Evolutionary conservation across 2,797 vertebrate species (phyloP), one percentile per base, ranked within the genome.

Genomic region (Sciurus carolinensis): DNA sequence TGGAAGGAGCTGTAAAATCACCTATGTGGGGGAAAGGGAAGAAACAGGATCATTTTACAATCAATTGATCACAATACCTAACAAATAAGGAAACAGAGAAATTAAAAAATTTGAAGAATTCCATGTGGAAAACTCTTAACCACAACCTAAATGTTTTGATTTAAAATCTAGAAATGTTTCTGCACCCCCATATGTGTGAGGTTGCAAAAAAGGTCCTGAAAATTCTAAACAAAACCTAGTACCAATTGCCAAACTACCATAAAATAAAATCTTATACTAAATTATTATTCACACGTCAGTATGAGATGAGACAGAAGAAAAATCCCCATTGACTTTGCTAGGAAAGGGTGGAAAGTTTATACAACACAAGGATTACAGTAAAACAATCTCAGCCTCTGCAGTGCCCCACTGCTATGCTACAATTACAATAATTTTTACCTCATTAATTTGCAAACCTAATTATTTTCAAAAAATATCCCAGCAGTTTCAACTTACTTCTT

Each of bases 371-470:
- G 54, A 94, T 86, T 95, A 90, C 44, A 28, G 10, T 57, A 76
- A 94, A 96, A 95, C 64, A 81, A 50, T 87, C 59, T 75, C 69
- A 69, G 42, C 26, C 89, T 87, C 42, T 91, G 30, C 36, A 81
- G 42, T 66, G 15, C 39, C 83, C 82, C 82, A 92, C 88, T 94
- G 95, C 50, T 94, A 87, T 33, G 95, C 91, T 39, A 94, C 26
- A 94, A 94, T 92, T 92, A 95, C 39, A 87, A 94, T 86, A 94
- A 88, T 92, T 92, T 95, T 97, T 96, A 96, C 83, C 85, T 86
- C 82, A 85, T 95, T 97, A 95, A 97, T 96, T 82, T 95, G 59
- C 64, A 94, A 95, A 91, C 20, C 26, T 79, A 96, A 97, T 97
- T 95, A 96, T 94, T 94, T 90, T 83, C 30, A 95, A 26, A 96